Evolutionary conservation across 2,888 invertebrate genomes (phyloP), one percentile per base, ranked within the genome.

Genomic region (Sipha maydis): DNA sequence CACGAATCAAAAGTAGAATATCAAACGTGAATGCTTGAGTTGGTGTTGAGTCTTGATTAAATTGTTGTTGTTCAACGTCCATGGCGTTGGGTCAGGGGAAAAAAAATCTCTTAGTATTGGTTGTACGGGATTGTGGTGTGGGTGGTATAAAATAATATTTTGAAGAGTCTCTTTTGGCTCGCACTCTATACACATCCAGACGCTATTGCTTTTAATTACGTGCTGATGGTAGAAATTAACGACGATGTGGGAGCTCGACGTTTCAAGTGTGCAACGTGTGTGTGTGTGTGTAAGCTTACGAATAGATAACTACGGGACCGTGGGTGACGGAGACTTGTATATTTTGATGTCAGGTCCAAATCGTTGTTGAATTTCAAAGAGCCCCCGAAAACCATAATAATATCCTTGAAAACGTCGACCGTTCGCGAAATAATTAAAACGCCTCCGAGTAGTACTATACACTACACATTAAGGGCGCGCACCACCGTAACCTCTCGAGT

Each of bases 341-440:
- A 9, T 41, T 67, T 3, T 1, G 38, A 28, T 41, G 61, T 67
- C 41, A n/a, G 41, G 38, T 80, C 21, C 41, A 19, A 38, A 80
- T 69, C 38, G 67, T 67, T 9, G 41, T 69, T 67, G 28, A 67
- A 80, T 34, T 38, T 41, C 38, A 25, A 75, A 75, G 9, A 69
- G 41, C 41, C 61, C 2, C 80, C 61, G 21, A 25, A 61, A 61
- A 41, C 25, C 25, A 38, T 38, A 19, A 67, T 67, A 38, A 61
- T n/a, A 11, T 80, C 19, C 67, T 80, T 28, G 38, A 67, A 67
- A 80, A 67, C 38, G 19, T 67, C 67, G 41, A 21, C 67, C 41
- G 67, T 80, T 67, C 28, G 28, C 28, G 41, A 80, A 80, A 80
- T 80, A 80, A 80, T 80, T 80, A 80, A 69, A 80, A 80, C 67